Evolutionary conservation across 2,888 invertebrate species (phyloP).

Genomic region (Dysmachus trigonus): DNA sequence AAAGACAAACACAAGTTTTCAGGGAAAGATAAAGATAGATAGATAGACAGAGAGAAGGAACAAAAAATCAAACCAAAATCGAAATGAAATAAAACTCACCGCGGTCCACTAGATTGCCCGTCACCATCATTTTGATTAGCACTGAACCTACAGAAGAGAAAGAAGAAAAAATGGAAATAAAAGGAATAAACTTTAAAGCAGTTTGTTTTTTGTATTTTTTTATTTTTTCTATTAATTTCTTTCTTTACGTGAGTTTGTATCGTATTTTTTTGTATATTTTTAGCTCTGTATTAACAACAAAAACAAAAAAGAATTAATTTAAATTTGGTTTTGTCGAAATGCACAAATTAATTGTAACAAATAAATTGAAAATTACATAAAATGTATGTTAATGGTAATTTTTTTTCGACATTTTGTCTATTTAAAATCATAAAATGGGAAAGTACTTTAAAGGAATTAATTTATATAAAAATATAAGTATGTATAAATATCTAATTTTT

Average conservation of each 20-base stretch:
- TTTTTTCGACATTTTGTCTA: background rate
- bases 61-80: background rate
- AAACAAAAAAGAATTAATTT: background rate
- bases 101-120: conserved; percentile 57
- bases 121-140: conserved; percentile 62
- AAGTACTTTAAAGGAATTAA: too few relatives aligned
- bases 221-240: conserved; percentile 27
- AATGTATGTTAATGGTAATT: background rate
- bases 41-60: background rate
- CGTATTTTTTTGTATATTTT: background rate
- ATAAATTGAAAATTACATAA: background rate
- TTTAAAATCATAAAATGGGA: background rate
- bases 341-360: background rate
- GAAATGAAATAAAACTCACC: conserved; percentile 57
- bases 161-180: conserved; percentile 56
- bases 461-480: too few relatives aligned
- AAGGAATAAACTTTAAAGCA: conserved; percentile 50
- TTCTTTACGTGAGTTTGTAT: background rate
- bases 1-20: background rate
- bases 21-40: background rate
- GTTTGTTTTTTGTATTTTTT: conserved; percentile 40
- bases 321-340: background rate
- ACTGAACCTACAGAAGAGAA: conserved; percentile 63
- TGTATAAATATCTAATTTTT: too few relatives aligned
- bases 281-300: background rate